These are phyloP conservation scores for Gymnoscopelus braueri DNA, from an alignment of 2,797 vertebrate genomes.

Conservation along the genomic window DNA sequence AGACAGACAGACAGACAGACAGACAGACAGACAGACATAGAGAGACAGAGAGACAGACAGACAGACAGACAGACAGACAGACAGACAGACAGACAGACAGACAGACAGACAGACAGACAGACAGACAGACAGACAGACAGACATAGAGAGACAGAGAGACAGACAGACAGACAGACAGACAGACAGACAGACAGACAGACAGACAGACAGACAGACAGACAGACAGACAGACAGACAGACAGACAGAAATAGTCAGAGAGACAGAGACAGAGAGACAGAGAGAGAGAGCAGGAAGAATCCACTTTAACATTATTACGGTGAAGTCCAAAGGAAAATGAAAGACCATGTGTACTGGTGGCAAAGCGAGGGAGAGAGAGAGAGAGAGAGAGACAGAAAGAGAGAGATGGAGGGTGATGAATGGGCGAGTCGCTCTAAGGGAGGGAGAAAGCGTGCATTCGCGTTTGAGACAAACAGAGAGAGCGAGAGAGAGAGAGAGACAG, in stretches of 20 bases:
- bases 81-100: background rate
- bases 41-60: background rate
- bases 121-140: too few species aligned
- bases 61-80: background rate
- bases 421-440: background rate
- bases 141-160: too few species aligned
- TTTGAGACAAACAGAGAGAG: background rate
- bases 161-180: background rate
- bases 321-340: too few species aligned
- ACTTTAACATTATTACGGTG: too few species aligned
- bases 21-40: too few species aligned
- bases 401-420: background rate
- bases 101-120: too few species aligned
- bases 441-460: background rate
- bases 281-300: background rate
- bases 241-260: background rate
- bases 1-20: too few species aligned
- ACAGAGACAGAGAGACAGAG: background rate
- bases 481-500: conserved; percentile 27
- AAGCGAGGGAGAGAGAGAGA: too few species aligned
- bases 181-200: background rate
- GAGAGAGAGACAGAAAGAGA: background rate
- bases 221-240: background rate
- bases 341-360: too few species aligned
- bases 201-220: background rate